Evolutionary conservation across 1,140 invertebrate genomes (phyloP), one percentile per base, ranked within the genome.

Genomic region (Habropoda laboriosa): DNA sequence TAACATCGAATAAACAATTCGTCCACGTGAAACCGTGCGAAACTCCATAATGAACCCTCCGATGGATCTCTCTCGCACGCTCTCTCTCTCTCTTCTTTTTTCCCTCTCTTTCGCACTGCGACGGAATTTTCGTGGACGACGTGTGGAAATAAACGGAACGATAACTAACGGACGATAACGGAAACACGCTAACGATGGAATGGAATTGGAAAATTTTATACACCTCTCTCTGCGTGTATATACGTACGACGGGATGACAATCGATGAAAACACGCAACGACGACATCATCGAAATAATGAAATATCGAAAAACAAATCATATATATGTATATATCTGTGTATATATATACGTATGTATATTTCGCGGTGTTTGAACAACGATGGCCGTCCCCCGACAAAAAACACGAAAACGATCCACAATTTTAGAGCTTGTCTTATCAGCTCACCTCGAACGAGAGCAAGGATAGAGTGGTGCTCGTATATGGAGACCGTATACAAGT

Each of bases 401-500:
- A 51, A 35, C 30, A 45, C 51, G n/a, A n/a, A n/a, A n/a, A 66
- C 74, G 32, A n/a, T 47, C 75, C 67, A 51, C 21, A n/a, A n/a
- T 86, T 76, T 76, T 88, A 93, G 92, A 93, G 92, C 88, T 87
- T 93, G 87, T 92, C 91, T 85, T 92, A 93, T 90, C 92, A 92
- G 84, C 91, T 93, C 81, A 92, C 91, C 30, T 92, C 92, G 74
- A 91, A 91, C 88, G 90, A 92, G 89, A 92, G 89, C 90, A 93
- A 92, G 92, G 93, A 94, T 91, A 93, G 93, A 90, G 93, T 94
- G 92, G 93, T 94, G 91, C 93, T 94, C 89, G 93, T 94, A 86
- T 94, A 94, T 87, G 92, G 92, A 86, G 94, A 94, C 91, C 94
- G 94, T 93, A 94, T 94, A 89, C 91, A 94, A 93, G 93, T 94